Evolutionary conservation across 2,113 vertebrate species (phyloP).

Genomic region (Myanophis thanlyinensis): DNA sequence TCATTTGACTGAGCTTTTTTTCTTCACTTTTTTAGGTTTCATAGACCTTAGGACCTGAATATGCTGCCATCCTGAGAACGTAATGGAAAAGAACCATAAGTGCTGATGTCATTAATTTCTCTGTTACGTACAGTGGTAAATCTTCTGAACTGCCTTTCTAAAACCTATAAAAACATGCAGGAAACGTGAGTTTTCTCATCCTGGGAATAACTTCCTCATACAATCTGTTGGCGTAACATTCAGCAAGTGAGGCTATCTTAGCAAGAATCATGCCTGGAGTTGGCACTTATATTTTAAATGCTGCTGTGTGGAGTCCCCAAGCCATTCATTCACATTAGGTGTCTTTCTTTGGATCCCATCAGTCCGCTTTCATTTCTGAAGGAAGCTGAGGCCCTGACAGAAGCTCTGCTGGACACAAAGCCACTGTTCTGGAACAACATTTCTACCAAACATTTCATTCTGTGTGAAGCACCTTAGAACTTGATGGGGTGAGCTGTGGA

Average conservation of each 20-base stretch:
- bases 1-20: not conserved
- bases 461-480: slow-evolving; percentile 35
- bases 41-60: slow-evolving; percentile 88
- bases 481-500: not conserved
- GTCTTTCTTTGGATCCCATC: slow-evolving; percentile 45
- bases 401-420: slow-evolving; percentile 8
- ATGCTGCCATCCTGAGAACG: slow-evolving; percentile 75
- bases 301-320: slow-evolving; percentile 43
- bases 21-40: slow-evolving; percentile 82
- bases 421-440: slow-evolving; percentile 18
- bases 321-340: slow-evolving; percentile 38
- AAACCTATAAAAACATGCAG: slow-evolving; percentile 42
- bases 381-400: slow-evolving; percentile 32
- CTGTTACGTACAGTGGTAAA: slow-evolving; percentile 82
- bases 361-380: slow-evolving; percentile 44
- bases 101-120: slow-evolving; percentile 89
- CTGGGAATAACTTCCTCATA: slow-evolving; percentile 50
- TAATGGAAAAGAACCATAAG: slow-evolving; percentile 87
- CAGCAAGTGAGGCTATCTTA: slow-evolving; percentile 42
- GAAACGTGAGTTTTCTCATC: slow-evolving; percentile 61
- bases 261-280: slow-evolving; percentile 56
- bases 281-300: slow-evolving; percentile 52
- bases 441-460: slow-evolving; percentile 23
- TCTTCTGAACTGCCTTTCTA: slow-evolving; percentile 88
- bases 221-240: slow-evolving; percentile 63